phyloP scores from a whole-genome alignment of 2,113 vertebrate genomes.

The Muntiacus reevesi region DNA sequence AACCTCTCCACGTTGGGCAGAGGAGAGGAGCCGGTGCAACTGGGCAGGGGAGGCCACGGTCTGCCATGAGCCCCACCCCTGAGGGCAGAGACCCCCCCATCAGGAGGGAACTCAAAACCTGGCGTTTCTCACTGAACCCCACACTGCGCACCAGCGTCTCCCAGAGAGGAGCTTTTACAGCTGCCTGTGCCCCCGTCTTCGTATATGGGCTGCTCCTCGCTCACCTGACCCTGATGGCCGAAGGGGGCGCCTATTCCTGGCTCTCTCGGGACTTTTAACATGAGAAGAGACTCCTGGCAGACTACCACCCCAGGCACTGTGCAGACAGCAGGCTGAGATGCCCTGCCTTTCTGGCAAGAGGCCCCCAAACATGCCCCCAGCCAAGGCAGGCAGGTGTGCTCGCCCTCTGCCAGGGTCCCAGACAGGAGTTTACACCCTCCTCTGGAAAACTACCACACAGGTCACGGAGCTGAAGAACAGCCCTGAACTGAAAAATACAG shows the following conservation, averaged over 20 bases:
- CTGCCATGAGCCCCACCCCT: not conserved
- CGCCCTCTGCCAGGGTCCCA: not conserved
- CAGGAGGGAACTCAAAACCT: not conserved
- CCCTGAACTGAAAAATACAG: not conserved
- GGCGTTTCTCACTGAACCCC: not conserved
- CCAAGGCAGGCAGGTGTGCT: not conserved
- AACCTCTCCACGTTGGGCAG: not conserved
- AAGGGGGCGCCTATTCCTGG: not conserved
- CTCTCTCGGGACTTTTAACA: not conserved
- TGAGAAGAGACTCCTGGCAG: not conserved
- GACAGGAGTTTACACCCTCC: not conserved
- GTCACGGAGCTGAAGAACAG: not conserved
- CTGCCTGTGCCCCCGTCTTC: not conserved
- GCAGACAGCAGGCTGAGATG: not conserved
- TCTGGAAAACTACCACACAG: not conserved
- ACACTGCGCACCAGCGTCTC: not conserved
- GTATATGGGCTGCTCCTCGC: not conserved
- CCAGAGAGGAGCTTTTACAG: not conserved
- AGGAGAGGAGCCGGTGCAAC: not conserved
- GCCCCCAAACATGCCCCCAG: too few species aligned
- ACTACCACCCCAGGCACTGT: not conserved
- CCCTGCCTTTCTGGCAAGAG: not conserved
- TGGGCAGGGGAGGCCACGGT: not conserved
- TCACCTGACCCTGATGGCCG: not conserved
- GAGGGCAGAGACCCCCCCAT: not conserved